phyloP scores from a whole-genome alignment of 2,888 invertebrate genomes.

The Cataglyphis rosenhaueri region DNA sequence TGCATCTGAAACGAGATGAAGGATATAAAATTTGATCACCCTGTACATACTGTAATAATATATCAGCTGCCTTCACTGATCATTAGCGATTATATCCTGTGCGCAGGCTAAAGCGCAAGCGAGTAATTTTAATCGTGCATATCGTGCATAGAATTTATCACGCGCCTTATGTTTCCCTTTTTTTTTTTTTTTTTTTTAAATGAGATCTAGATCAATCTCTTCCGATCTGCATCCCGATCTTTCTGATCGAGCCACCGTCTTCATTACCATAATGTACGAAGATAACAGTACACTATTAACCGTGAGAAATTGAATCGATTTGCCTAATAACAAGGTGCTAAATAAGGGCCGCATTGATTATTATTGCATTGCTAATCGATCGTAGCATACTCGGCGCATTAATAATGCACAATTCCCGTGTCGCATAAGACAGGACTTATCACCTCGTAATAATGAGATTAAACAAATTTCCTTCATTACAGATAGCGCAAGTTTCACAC shows the following conservation, averaged over 20 bases:
- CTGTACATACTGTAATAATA: conserved; percentile 38
- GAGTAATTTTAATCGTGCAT: conserved; percentile 43
- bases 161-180: neutral
- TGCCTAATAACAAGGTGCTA: conserved; percentile 53
- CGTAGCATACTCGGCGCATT: neutral
- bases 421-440: conserved; percentile 4
- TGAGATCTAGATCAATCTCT: conserved; percentile 36
- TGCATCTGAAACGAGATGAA: neutral
- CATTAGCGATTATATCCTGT: conserved; percentile 44
- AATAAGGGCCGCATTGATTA: conserved; percentile 34
- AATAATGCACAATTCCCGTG: conserved; percentile 6
- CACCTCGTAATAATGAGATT: conserved; percentile 13
- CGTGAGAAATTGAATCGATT: conserved; percentile 51
- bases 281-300: conserved; percentile 32
- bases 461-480: neutral
- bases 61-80: conserved; percentile 46
- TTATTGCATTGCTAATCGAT: conserved; percentile 29
- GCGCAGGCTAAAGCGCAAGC: conserved; percentile 15
- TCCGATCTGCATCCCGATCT: neutral
- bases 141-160: conserved; percentile 36
- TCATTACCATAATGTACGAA: conserved; percentile 50
- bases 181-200: conserved; percentile 11
- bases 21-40: conserved; percentile 21
- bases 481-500: neutral
- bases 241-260: conserved; percentile 35